A percentile compares a stretch with the other conserved stretches of the same genome.
Evolutionary conservation across 2,113 vertebrate genomes (phyloP).

Genomic region (Semnornis frantzii): DNA sequence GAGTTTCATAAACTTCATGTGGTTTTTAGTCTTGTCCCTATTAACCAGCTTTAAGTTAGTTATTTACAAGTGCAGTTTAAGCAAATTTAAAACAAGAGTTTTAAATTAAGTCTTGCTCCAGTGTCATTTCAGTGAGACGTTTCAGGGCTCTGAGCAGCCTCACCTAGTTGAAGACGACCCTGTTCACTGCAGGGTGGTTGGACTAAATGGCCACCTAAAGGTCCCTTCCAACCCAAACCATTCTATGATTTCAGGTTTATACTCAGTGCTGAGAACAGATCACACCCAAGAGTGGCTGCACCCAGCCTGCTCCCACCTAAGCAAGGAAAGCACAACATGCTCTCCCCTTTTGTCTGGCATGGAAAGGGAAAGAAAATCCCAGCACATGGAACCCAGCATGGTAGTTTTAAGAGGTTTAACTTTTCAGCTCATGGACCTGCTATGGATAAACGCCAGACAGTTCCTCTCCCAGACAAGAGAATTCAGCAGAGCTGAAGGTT

Average conservation of each 20-base stretch:
- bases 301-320: background rate
- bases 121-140: background rate
- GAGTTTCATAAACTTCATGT: background rate
- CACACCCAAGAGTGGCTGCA: background rate
- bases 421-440: slow-evolving; percentile 19
- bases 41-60: background rate
- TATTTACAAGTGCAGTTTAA: background rate
- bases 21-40: background rate
- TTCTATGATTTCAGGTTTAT: background rate
- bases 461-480: slow-evolving; percentile 1
- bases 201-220: too few species aligned
- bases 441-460: slow-evolving; percentile 28
- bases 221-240: too few species aligned
- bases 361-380: background rate
- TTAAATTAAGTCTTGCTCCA: background rate
- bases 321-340: background rate
- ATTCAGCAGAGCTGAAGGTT: background rate
- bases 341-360: background rate
- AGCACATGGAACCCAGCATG: background rate
- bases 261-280: background rate
- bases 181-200: too few species aligned
- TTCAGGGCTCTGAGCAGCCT: too few species aligned
- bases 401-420: slow-evolving; percentile 36
- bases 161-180: too few species aligned
- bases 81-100: background rate